phyloP scores from a whole-genome alignment of 2,797 vertebrate species.

The Megaceryle alcyon region DNA sequence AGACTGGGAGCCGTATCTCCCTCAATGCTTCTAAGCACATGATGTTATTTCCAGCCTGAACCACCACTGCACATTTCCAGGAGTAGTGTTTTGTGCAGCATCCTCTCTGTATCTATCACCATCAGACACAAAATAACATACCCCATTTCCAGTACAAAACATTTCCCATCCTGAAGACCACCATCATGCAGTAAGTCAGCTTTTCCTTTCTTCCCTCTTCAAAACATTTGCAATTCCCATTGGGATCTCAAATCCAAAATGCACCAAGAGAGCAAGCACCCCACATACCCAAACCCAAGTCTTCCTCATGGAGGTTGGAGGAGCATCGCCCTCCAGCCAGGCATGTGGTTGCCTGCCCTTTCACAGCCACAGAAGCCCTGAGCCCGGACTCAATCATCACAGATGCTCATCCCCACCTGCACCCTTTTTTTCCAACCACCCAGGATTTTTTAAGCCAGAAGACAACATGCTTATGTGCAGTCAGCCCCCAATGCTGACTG shows the following conservation, averaged over 20 bases:
- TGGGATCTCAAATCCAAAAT: neutral
- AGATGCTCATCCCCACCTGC: neutral
- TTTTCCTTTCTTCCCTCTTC: neutral
- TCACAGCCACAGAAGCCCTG: neutral
- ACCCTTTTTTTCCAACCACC: neutral
- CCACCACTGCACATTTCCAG: neutral
- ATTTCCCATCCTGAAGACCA: neutral
- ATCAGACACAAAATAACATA: neutral
- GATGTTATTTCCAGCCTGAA: neutral
- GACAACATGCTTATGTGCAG: neutral
- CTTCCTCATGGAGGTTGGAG: neutral
- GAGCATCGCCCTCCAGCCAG: neutral
- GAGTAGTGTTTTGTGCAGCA: neutral
- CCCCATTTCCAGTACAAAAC: rapidly evolving
- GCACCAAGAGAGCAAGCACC: neutral
- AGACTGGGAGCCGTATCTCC: neutral
- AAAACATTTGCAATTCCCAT: neutral
- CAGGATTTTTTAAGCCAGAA: neutral
- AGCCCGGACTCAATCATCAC: neutral
- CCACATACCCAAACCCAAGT: neutral
- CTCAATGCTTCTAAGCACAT: rapidly evolving
- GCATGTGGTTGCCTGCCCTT: neutral
- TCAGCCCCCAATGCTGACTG: neutral
- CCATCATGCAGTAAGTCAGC: neutral
- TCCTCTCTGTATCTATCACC: neutral